These are phyloP conservation scores for Henricia sp. DNA, from an alignment of 53 echinoderm and acorn worm species.

Conservation along the genomic window DNA sequence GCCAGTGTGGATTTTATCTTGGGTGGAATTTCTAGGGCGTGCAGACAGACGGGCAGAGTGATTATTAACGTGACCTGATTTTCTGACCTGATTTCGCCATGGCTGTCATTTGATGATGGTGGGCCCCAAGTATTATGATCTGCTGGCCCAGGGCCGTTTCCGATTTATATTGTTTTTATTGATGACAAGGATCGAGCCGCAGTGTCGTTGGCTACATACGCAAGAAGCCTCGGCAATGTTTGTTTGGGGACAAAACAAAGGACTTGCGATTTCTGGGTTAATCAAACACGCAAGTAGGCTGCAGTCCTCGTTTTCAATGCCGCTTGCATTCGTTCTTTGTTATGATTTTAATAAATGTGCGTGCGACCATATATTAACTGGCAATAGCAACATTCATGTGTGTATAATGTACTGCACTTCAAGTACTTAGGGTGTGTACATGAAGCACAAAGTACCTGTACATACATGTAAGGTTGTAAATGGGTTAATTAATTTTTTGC, in stretches of 20 bases:
- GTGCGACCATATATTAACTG: no score
- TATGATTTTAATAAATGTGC: no score
- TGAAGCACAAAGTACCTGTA: no score
- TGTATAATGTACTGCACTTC: no score
- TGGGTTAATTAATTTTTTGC: no score
- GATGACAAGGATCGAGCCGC: conserved; percentile 13
- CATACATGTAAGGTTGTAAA: no score
- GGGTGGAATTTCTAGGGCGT: conserved; percentile 2
- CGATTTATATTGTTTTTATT: conserved; percentile 52
- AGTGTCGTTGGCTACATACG: background rate
- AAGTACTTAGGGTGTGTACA: no score
- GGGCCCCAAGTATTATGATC: conserved; percentile 14
- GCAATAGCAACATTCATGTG: no score
- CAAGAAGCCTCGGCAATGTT: conserved; percentile 4
- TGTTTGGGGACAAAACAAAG: background rate
- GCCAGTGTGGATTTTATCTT: background rate
- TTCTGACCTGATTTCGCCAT: conserved; percentile 36
- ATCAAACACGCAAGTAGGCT: background rate
- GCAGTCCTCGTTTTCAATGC: no score
- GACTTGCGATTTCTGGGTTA: background rate
- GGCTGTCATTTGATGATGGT: conserved; percentile 27
- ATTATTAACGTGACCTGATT: conserved; percentile 67
- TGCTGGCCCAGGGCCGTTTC: conserved; percentile 23
- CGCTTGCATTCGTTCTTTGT: no score
- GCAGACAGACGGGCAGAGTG: conserved; percentile 57